Base-by-base conservation (phyloP, 2,113 vertebrate genomes). In the Apus apus region DNA sequence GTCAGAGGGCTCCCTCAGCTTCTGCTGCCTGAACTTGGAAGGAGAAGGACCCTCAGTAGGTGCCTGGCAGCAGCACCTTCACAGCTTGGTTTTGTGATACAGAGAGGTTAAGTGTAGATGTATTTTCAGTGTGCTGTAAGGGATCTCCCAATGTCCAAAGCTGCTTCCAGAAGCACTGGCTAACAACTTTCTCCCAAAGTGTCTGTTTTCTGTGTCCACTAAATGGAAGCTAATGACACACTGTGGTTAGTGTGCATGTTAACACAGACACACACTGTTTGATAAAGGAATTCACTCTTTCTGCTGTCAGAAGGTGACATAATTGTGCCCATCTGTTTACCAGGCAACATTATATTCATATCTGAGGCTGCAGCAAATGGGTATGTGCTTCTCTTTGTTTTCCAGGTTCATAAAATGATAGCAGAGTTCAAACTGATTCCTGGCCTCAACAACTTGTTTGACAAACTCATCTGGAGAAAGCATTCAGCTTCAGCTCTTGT, bases 401-500 rank as follows among this genome's bases (percentile, higher is more conserved):
- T 96, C 54, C 97, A 99, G 99, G 99, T 99, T 82, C 99, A 99
- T 97, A 99, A 99, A 96, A 99, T 99, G 99, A 98, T 99, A 51
- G 99, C 99, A 4, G 99, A 99, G 95, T 99, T 99, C 97, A 99
- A 97, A 38, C 98, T 99, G 94, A 99, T 99, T 95, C 99, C 99
- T 2, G 99, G 99, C 27, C 99, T 99, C 89, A 99, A 99, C 90
- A 99, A 99, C 96, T 97, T 99, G 79, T 99, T 99, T 96, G 99
- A 99, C 97, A 99, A 99, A 95, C 98, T 99, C 68, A 99, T 99
- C 95, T 99, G 99, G 99, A 99, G 99, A 94, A 99, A 99, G 81
- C 99, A 99, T 96, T 99, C 99, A 1, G 96, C 98, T 2, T 98
- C 99, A 48, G 98, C 98, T 77, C 98, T 99, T 5, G 98, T 99